phyloP scores from a whole-genome alignment of 92 coral and sea anemone species.

The Galaxea fascicularis region DNA sequence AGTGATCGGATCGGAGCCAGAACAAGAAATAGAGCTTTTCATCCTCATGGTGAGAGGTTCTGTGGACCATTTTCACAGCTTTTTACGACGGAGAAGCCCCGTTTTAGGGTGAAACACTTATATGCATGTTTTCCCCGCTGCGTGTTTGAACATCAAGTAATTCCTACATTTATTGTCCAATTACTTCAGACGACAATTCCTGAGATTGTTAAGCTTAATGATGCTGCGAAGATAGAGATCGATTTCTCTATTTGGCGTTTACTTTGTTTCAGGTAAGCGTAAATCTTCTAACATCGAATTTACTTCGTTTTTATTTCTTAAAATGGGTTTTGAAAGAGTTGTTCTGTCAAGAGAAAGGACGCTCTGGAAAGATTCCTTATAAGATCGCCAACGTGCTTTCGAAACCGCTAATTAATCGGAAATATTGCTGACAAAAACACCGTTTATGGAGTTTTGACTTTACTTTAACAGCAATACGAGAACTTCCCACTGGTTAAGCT shows the following conservation, averaged over 20 bases:
- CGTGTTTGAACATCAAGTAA: not conserved
- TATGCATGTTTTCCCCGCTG: not conserved
- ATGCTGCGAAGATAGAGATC: not conserved
- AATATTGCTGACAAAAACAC: not conserved
- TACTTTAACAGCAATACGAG: slow-evolving; percentile 20
- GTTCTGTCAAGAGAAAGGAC: not conserved
- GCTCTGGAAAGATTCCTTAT: not conserved
- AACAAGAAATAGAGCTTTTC: not conserved
- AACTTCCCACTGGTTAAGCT: not conserved
- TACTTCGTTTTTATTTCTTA: not conserved
- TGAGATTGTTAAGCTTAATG: not conserved
- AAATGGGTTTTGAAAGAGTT: not conserved
- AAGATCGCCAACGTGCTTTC: not conserved
- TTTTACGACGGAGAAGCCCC: not conserved
- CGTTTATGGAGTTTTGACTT: not conserved
- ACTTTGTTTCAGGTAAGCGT: slow-evolving; percentile 22
- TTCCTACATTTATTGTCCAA: slow-evolving; percentile 16
- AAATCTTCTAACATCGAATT: not conserved
- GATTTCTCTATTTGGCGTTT: not conserved
- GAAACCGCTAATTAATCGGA: not conserved
- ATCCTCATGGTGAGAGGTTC: not conserved
- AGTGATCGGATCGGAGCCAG: not conserved
- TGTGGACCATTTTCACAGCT: not conserved
- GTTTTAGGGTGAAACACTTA: not conserved
- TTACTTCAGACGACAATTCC: not conserved